Evolutionary conservation across 2,888 invertebrate species (phyloP), one percentile per base, ranked within the genome.

Genomic region (Andrena trimmerana): DNA sequence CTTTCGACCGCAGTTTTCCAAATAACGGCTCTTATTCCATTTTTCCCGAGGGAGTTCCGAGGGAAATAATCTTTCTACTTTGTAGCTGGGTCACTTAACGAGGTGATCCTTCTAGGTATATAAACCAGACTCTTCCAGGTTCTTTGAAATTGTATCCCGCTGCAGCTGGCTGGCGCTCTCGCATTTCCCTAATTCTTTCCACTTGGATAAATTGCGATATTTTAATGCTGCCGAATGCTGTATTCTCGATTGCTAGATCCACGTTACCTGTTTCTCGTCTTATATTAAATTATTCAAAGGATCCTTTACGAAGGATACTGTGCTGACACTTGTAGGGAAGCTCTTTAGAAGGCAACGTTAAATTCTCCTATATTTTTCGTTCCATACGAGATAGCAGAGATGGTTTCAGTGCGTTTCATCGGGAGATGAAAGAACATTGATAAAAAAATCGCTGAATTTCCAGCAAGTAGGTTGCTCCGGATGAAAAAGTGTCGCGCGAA

Each of bases 1-100:
- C 81, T 67, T 65, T 65, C 59, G 27, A 71, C 68, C 63, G 62
- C 52, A 29, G 59, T 65, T 80, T 68, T 68, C 62, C 65, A 63
- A 65, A 65, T 50, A 59, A 59, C 63, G 27, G 24, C 52, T 67
- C 67, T 73, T 67, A 20, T 63, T 66, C 31, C 52, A n/a, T 20
- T 72, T 48, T 29, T 24, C 24, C n/a, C 8, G 10, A 29, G 42
- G 0, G 36, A 36, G n/a, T 66, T 16, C 20, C 16, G 24, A 24
- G 52, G 42, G 5, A 52, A 74, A 67, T 67, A 8, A 48, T 78
- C 36, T 42, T 70, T 70, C 13, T 24, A 10, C 42, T 62, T 42
- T 31, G 48, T 52, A n/a, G 6, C 42, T n/a, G 29, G 42, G 16
- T 66, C 78, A 31, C 42, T 77, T 33, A 78, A 72, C 79, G 48